Evolutionary conservation across 2,113 vertebrate species (phyloP).

Genomic region (Glaucidium brasilianum): DNA sequence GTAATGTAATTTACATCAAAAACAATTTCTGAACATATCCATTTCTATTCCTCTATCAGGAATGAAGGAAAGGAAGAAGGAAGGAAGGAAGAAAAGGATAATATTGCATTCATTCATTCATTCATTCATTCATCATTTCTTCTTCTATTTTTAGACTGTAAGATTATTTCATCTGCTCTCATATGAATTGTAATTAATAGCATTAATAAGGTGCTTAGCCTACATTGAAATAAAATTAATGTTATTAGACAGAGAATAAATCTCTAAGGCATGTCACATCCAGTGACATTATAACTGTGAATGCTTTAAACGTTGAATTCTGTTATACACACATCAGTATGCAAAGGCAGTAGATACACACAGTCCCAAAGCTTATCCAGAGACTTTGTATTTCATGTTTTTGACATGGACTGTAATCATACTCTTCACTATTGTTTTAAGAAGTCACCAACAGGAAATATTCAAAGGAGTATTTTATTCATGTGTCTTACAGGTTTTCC

Average conservation of each 20-base stretch:
- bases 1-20: constrained; percentile 15
- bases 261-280: neutral
- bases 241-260: constrained; percentile 36
- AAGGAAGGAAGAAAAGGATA: neutral
- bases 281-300: neutral
- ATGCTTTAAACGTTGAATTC: neutral
- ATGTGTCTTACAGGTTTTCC: neutral
- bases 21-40: neutral
- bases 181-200: constrained; percentile 34
- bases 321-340: neutral
- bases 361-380: neutral
- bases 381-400: neutral
- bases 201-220: constrained; percentile 39
- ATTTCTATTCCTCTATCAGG: neutral
- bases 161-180: constrained; percentile 33
- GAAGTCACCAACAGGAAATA: neutral
- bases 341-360: neutral
- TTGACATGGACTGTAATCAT: neutral
- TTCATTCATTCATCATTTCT: constrained; percentile 1
- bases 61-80: neutral
- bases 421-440: neutral
- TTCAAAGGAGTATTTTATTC: neutral
- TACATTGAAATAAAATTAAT: constrained; percentile 49
- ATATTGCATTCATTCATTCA: neutral
- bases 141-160: neutral